Evolutionary conservation across 2,888 invertebrate species (phyloP).

Genomic region (Myathropa florea): DNA sequence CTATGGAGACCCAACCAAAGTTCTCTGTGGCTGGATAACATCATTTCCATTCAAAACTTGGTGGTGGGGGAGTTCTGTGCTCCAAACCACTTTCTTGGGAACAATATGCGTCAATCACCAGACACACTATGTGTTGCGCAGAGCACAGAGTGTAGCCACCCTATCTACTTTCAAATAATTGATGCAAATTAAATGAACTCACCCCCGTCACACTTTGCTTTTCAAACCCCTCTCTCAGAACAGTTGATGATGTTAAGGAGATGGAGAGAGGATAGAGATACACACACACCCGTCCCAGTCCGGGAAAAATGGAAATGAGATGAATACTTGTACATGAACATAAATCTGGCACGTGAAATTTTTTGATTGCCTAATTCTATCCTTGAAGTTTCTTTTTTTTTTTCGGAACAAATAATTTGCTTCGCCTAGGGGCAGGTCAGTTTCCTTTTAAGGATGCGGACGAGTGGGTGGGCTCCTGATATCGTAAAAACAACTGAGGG

Average conservation of each 20-base stretch:
- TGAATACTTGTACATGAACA: background rate
- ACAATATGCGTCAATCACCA: background rate
- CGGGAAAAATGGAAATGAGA: background rate
- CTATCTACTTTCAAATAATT: conserved; percentile 46
- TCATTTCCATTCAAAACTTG: background rate
- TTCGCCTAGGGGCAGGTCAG: conserved; percentile 11
- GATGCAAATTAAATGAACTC: conserved; percentile 50
- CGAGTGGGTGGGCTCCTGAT: background rate
- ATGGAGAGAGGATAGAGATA: background rate
- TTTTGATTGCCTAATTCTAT: background rate
- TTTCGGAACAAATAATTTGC: background rate
- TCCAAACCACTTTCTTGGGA: background rate
- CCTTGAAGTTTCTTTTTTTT: background rate
- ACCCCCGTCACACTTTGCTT: background rate
- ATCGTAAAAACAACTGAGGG: background rate
- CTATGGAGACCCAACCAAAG: background rate
- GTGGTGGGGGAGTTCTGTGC: background rate
- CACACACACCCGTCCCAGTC: background rate
- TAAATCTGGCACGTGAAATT: conserved; percentile 3
- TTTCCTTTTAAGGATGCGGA: background rate
- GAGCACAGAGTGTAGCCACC: conserved; percentile 2
- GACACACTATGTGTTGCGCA: background rate
- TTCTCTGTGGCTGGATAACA: background rate
- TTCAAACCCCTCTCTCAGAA: background rate
- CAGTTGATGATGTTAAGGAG: background rate